Evolutionary conservation across 2,888 invertebrate species (phyloP).

Genomic region (Leptarthrus brevirostris): DNA sequence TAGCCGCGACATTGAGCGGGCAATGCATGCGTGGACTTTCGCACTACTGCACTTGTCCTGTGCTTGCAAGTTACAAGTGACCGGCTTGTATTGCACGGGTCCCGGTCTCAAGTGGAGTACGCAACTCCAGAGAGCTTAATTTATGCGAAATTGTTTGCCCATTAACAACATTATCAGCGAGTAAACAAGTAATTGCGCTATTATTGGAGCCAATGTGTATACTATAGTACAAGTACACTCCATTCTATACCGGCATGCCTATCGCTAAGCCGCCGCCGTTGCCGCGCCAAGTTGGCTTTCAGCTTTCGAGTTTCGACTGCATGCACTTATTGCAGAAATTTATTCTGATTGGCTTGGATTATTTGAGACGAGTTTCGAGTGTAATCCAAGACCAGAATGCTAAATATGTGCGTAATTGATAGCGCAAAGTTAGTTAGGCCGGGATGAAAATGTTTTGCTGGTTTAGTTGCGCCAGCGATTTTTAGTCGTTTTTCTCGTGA

Average conservation of each 20-base stretch:
- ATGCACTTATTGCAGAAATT: constrained; percentile 24
- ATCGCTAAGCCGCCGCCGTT: no score
- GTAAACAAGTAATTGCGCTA: constrained; percentile 57
- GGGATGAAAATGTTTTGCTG: background rate
- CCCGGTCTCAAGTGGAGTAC: constrained; percentile 42
- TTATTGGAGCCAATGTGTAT: constrained; percentile 44
- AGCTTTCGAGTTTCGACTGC: background rate
- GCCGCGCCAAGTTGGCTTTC: background rate
- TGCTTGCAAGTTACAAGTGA: background rate
- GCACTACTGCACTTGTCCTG: background rate
- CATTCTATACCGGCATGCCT: no score
- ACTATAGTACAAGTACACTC: no score
- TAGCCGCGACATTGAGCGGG: constrained; percentile 3
- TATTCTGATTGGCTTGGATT: constrained; percentile 49
- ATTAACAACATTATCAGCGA: constrained; percentile 57
- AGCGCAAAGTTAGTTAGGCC: constrained; percentile 24
- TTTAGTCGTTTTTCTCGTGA: constrained; percentile 12
- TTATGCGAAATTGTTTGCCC: constrained; percentile 58
- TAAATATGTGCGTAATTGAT: constrained; percentile 49
- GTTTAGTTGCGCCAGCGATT: background rate
- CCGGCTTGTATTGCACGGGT: background rate
- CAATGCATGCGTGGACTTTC: constrained; percentile 14
- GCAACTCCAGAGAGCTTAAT: constrained; percentile 54
- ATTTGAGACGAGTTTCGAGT: constrained; percentile 46
- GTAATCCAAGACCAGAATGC: constrained; percentile 41